These are phyloP conservation scores for Holothuria glaberrima DNA, from an alignment of 35 echinoderm and acorn worm genomes.

Conservation along the genomic window DNA sequence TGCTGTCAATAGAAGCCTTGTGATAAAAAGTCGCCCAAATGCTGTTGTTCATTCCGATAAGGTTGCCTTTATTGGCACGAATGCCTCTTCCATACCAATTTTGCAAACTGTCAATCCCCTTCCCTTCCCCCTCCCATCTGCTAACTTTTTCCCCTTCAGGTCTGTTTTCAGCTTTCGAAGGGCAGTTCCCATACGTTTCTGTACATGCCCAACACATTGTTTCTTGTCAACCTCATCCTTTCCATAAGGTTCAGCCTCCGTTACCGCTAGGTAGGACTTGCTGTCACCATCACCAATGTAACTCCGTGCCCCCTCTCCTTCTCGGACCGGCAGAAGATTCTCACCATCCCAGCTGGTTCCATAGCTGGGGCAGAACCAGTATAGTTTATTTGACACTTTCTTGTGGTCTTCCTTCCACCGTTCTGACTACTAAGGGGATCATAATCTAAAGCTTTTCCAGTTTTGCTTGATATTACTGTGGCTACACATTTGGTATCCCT, in stretches of 20 bases:
- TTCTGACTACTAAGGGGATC: neutral
- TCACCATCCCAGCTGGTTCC: conserved; percentile 50
- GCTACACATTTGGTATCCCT: too few species aligned
- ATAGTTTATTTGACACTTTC: conserved; percentile 35
- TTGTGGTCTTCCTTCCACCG: conserved; percentile 23
- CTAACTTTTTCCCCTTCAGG: conserved; percentile 28
- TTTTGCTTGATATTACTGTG: conserved; percentile 13
- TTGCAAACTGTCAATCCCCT: conserved; percentile 16
- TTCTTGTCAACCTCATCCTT: neutral
- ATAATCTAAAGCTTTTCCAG: conserved; percentile 22
- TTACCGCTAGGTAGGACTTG: conserved; percentile 36
- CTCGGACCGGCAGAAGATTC: conserved; percentile 51
- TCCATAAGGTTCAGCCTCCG: conserved; percentile 41
- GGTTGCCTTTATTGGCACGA: conserved; percentile 3
- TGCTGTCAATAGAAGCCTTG: neutral
- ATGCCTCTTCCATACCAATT: conserved; percentile 41
- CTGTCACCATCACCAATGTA: conserved; percentile 65
- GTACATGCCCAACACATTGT: conserved; percentile 43
- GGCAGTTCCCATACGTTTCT: conserved; percentile 40
- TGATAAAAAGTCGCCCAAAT: conserved; percentile 15
- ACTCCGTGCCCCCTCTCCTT: conserved; percentile 24
- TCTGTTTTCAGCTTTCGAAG: neutral
- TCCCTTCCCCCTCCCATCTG: conserved; percentile 28
- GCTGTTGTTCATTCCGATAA: neutral
- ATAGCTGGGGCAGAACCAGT: conserved; percentile 28